A percentile compares a stretch with the other conserved stretches of the same genome.
These are phyloP conservation scores for Gasteruption jaculator DNA, from an alignment of 2,888 invertebrate genomes.

Conservation along the genomic window DNA sequence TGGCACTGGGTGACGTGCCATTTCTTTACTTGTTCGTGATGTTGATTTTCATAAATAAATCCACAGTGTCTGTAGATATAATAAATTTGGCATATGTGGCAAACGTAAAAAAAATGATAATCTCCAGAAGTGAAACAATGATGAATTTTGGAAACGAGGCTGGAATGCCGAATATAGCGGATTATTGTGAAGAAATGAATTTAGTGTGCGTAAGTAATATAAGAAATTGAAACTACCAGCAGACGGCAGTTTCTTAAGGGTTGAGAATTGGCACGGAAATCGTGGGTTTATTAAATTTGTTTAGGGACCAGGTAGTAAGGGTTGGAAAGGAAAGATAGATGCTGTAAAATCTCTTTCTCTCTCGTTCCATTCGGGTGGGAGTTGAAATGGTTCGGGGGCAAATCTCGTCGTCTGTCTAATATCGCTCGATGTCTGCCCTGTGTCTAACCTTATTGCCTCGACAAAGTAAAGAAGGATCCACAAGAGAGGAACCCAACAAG, in stretches of 20 bases:
- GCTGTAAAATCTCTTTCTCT: too few species aligned
- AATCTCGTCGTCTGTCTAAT: conserved; percentile 37
- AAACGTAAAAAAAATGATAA: too few species aligned
- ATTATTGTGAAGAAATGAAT: background rate
- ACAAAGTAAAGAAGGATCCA: conserved; percentile 39
- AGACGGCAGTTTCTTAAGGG: conserved; percentile 30
- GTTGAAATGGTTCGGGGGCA: conserved; percentile 1
- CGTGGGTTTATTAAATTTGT: conserved; percentile 50
- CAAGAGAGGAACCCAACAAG: conserved; percentile 28
- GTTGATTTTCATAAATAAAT: too few species aligned
- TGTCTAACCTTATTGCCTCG: conserved; percentile 45
- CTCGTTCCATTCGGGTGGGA: background rate
- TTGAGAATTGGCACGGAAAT: conserved; percentile 44
- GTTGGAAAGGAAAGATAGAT: too few species aligned
- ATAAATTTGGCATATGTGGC: too few species aligned
- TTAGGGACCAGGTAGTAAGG: conserved; percentile 37
- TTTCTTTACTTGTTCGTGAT: too few species aligned
- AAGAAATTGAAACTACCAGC: conserved; percentile 22
- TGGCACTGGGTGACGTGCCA: too few species aligned
- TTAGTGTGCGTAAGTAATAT: too few species aligned
- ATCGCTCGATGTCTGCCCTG: conserved; percentile 38
- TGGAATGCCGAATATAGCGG: background rate
- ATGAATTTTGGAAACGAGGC: background rate
- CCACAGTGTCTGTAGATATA: too few species aligned
- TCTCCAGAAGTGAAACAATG: background rate